Percentiles rank a stretch among this genome's conserved stretches.
Evolutionary conservation across 2,113 vertebrate species (phyloP).

Genomic region (Dicentrarchus labrax): DNA sequence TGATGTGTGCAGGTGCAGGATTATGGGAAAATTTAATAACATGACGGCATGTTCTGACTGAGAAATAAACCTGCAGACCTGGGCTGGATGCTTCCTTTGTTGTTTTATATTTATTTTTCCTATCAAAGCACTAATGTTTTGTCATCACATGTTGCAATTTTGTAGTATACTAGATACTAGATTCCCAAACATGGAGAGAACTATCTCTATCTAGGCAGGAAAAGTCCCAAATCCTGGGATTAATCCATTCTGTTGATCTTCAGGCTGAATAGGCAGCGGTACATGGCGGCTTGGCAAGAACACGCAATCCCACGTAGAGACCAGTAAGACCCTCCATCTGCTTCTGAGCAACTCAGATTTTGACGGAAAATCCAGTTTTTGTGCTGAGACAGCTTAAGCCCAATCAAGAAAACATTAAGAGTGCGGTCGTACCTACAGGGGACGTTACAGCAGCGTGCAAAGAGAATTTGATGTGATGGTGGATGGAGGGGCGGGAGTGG

Average conservation of each 20-base stretch:
- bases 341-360: constrained; percentile 8
- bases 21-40: background rate
- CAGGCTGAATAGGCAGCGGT: constrained; percentile 9
- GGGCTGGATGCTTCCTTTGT: background rate
- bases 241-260: constrained; percentile 54
- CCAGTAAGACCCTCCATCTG: constrained; percentile 46
- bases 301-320: background rate
- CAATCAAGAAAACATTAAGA: constrained; percentile 4
- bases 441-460: background rate
- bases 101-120: background rate
- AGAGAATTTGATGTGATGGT: constrained; percentile 19
- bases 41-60: background rate
- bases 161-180: background rate
- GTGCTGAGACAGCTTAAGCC: constrained; percentile 12
- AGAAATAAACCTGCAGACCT: background rate
- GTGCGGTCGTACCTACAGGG: background rate
- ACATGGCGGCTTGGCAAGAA: constrained; percentile 31
- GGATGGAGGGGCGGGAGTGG: background rate
- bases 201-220: background rate
- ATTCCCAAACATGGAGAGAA: constrained; percentile 3
- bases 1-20: background rate
- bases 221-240: constrained; percentile 40
- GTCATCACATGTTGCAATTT: background rate
- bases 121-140: background rate
- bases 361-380: constrained; percentile 33